A percentile compares a stretch with the other conserved stretches of the same genome.
phyloP scores from a whole-genome alignment of 2,113 vertebrate species.

The Crotalus tigris region DNA sequence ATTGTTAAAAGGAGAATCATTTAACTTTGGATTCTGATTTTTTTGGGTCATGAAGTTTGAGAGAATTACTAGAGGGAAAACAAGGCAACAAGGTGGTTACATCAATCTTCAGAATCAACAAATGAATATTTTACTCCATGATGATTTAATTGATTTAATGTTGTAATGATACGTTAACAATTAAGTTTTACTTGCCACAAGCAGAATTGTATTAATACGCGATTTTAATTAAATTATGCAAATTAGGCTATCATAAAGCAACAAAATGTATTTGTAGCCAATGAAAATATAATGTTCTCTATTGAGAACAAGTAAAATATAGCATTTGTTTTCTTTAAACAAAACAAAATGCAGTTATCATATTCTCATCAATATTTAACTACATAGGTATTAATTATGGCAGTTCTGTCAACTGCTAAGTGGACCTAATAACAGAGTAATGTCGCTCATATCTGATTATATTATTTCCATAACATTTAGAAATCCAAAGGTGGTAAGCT shows the following conservation, averaged over 20 bases:
- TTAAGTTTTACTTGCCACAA: not conserved
- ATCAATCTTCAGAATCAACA: not conserved
- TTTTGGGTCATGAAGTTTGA: not conserved
- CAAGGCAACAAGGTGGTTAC: not conserved
- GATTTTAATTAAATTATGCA: not conserved
- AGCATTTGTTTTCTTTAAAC: not conserved
- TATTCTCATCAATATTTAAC: not conserved
- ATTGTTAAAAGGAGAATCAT: not conserved
- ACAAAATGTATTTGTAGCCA: not conserved
- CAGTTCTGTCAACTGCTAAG: not conserved
- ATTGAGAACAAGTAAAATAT: not conserved
- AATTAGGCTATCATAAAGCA: conserved; percentile 2
- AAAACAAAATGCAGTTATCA: not conserved
- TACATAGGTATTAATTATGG: not conserved
- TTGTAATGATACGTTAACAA: not conserved
- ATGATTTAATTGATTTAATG: not conserved
- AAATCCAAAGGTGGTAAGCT: not conserved
- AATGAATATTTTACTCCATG: not conserved
- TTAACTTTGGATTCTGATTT: not conserved
- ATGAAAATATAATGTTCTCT: not conserved
- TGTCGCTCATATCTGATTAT: not conserved
- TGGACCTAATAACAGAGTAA: not conserved
- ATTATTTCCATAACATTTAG: not conserved
- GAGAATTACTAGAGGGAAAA: not conserved
- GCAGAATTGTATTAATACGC: not conserved